Percentiles rank a stretch among this genome's conserved stretches.
phyloP scores from a whole-genome alignment of 2,113 vertebrate species.

The Aphelocoma coerulescens region DNA sequence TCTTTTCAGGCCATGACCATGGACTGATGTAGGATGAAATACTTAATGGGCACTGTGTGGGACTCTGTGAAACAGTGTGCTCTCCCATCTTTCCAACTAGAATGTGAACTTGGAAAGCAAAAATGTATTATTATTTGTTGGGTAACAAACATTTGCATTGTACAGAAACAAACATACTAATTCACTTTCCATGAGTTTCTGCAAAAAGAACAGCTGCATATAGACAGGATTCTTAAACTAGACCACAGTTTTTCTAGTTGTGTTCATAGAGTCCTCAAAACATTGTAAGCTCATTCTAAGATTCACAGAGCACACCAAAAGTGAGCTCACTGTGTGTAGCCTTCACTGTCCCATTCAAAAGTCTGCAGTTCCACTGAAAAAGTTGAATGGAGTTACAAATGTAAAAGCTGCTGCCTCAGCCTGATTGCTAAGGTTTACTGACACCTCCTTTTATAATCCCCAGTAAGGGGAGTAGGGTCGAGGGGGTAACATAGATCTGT shows the following conservation, averaged over 20 bases:
- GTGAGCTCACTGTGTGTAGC: not conserved
- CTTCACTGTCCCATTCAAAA: not conserved
- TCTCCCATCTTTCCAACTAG: not conserved
- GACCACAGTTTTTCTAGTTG: not conserved
- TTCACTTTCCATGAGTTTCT: not conserved
- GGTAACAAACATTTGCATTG: not conserved
- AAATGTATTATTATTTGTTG: not conserved
- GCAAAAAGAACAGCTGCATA: not conserved
- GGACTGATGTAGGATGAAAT: not conserved
- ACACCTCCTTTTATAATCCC: not conserved
- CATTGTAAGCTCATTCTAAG: not conserved
- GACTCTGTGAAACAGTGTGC: not conserved
- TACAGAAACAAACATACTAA: not conserved
- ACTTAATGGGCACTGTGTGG: not conserved
- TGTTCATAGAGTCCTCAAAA: not conserved
- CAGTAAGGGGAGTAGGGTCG: not conserved
- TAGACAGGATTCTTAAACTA: not conserved
- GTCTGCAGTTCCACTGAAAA: not conserved
- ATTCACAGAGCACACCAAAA: not conserved
- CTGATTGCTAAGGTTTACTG: not conserved
- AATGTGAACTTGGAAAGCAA: not conserved
- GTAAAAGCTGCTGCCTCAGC: not conserved
- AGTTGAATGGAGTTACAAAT: not conserved
- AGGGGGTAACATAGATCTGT: not conserved
- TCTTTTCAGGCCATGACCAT: not conserved